phyloP scores from a whole-genome alignment of 2,113 vertebrate genomes.

The Monopterus albus region DNA sequence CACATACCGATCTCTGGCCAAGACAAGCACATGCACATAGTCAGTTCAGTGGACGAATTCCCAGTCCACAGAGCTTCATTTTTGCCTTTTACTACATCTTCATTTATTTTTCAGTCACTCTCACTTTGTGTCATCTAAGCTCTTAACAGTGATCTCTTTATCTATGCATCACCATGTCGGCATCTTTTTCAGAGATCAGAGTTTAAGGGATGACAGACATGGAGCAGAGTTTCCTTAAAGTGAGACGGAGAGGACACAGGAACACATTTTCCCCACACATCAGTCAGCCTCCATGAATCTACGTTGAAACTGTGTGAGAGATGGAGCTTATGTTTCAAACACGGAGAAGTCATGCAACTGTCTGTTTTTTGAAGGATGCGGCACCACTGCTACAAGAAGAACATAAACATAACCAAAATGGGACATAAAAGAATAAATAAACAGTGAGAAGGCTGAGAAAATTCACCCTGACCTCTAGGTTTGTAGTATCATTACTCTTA shows the following conservation, averaged over 20 bases:
- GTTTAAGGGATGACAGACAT: constrained; percentile 21
- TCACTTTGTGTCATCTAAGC: constrained; percentile 10
- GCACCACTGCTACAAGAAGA: too few species aligned
- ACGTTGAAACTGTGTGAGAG: constrained; percentile 15
- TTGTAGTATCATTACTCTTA: too few species aligned
- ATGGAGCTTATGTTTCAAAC: constrained; percentile 15
- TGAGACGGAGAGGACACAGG: constrained; percentile 18
- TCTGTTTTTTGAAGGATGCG: constrained; percentile 2
- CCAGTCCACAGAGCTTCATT: background rate
- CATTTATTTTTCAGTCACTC: constrained; percentile 3
- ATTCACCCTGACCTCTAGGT: background rate
- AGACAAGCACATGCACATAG: constrained; percentile 44
- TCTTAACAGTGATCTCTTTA: constrained; percentile 24
- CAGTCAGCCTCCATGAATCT: constrained; percentile 8
- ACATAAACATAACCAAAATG: background rate
- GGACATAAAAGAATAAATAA: background rate
- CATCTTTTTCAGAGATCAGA: constrained; percentile 10
- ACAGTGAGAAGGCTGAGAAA: background rate
- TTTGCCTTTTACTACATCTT: background rate
- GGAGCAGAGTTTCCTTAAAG: constrained; percentile 15
- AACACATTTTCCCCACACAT: constrained; percentile 15
- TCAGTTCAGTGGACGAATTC: background rate
- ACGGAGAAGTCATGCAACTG: background rate
- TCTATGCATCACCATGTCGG: constrained; percentile 31
- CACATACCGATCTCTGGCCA: constrained; percentile 26